Conservation (phyloP, 2,888 invertebrate genomes). For the Pocota personata region DNA sequence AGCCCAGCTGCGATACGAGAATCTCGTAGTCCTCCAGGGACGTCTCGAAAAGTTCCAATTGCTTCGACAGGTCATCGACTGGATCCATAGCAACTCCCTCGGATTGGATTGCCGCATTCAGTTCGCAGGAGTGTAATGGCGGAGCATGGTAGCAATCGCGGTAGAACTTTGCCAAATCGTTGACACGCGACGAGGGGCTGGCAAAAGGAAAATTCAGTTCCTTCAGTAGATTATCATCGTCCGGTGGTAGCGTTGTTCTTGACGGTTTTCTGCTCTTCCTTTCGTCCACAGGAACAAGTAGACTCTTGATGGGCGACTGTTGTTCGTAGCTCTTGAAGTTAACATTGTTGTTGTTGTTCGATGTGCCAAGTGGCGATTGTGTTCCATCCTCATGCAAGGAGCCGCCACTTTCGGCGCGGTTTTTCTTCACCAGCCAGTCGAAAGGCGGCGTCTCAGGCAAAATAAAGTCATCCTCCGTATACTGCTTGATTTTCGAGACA, state of each 20-base stretch:
- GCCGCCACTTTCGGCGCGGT: conserved; percentile 77
- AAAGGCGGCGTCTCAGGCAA: conserved; percentile 87
- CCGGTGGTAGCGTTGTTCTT: conserved; percentile 75
- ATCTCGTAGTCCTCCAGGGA: conserved; percentile 82
- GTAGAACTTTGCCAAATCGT: conserved; percentile 83
- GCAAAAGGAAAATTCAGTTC: conserved; percentile 83
- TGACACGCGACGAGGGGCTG: conserved; percentile 81
- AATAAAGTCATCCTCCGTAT: conserved; percentile 84
- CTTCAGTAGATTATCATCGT: conserved; percentile 82
- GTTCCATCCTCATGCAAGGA: conserved; percentile 54
- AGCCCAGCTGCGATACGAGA: conserved; percentile 81
- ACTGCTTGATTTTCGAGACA: conserved; percentile 85
- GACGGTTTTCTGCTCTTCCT: conserved; percentile 55
- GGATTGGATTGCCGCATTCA: conserved; percentile 14
- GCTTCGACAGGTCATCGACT: conserved; percentile 81
- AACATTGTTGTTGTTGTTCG: conserved; percentile 73
- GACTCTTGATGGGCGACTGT: conserved; percentile 80
- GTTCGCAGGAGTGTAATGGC: conserved; percentile 77
- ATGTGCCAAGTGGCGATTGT: conserved; percentile 46
- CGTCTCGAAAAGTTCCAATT: conserved; percentile 82
- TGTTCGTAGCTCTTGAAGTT: conserved; percentile 74
- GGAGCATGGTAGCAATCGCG: conserved; percentile 83
- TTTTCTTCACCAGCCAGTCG: conserved; percentile 83
- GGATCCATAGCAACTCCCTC: conserved; percentile 63
- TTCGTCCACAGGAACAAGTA: conserved; percentile 77